Evolutionary conservation across 2,888 invertebrate species (phyloP).

Genomic region (Glaucopsyche alexis): DNA sequence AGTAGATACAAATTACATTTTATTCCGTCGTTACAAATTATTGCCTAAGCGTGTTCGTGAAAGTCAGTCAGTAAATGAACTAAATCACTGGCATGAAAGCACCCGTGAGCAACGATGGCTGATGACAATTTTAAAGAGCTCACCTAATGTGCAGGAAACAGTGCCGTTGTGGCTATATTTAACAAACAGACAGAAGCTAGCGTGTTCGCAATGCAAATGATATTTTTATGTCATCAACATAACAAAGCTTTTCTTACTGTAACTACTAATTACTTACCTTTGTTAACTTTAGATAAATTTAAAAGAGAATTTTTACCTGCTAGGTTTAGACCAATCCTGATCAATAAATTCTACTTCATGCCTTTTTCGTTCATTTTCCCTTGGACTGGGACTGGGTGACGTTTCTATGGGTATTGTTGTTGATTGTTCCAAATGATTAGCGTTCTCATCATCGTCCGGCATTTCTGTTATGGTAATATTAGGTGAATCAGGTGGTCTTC

Average conservation of each 20-base stretch:
- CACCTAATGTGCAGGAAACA: slow-evolving; percentile 73
- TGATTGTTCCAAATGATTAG: slow-evolving; percentile 53
- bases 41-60: slow-evolving; percentile 58
- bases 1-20: slow-evolving; percentile 30
- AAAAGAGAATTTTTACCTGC: slow-evolving; percentile 59
- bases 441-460: slow-evolving; percentile 64
- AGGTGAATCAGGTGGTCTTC: slow-evolving; percentile 59
- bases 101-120: slow-evolving; percentile 75
- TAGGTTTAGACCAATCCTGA: slow-evolving; percentile 72
- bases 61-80: slow-evolving; percentile 67
- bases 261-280: slow-evolving; percentile 36
- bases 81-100: slow-evolving; percentile 72
- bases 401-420: slow-evolving; percentile 62
- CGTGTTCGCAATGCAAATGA: slow-evolving; percentile 73
- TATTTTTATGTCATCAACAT: slow-evolving; percentile 65
- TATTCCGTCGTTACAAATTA: slow-evolving; percentile 51
- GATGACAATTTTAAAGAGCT: slow-evolving; percentile 78
- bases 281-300: slow-evolving; percentile 10
- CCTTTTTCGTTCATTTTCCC: slow-evolving; percentile 50
- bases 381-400: slow-evolving; percentile 69
- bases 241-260: slow-evolving; percentile 39
- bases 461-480: slow-evolving; percentile 76
- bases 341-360: slow-evolving; percentile 53
- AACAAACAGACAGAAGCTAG: slow-evolving; percentile 65
- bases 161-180: slow-evolving; percentile 70